phyloP scores from a whole-genome alignment of 2,797 vertebrate genomes.

The Fringilla coelebs region DNA sequence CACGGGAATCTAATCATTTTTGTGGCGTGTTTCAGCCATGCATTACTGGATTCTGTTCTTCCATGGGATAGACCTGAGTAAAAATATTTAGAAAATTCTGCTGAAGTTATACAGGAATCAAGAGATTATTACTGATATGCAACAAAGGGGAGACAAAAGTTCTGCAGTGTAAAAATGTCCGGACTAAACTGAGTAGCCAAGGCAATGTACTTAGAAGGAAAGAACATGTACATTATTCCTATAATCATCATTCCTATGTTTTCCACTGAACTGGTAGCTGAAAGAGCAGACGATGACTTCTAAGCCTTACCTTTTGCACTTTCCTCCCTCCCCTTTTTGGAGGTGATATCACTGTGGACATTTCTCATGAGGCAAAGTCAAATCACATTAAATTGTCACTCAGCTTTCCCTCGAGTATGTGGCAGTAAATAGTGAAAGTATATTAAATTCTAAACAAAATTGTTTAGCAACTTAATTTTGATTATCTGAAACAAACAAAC shows the following conservation, averaged over 20 bases:
- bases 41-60: not conserved
- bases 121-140: not conserved
- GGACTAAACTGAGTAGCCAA: not conserved
- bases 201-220: not conserved
- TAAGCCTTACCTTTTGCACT: not conserved
- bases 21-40: not conserved
- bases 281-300: not conserved
- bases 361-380: not conserved
- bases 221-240: not conserved
- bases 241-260: not conserved
- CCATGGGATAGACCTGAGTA: not conserved
- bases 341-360: fast-evolving
- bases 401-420: not conserved
- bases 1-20: not conserved
- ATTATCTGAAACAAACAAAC: not conserved
- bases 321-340: fast-evolving
- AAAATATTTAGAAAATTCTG: not conserved
- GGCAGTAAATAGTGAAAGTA: not conserved
- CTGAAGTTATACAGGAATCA: not conserved
- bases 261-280: not conserved
- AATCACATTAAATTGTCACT: not conserved
- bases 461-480: not conserved
- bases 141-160: not conserved
- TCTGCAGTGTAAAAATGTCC: not conserved
- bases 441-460: not conserved